Conservation (phyloP, 2,797 vertebrate species). For the Sternarchorhynchus goeldii region DNA sequence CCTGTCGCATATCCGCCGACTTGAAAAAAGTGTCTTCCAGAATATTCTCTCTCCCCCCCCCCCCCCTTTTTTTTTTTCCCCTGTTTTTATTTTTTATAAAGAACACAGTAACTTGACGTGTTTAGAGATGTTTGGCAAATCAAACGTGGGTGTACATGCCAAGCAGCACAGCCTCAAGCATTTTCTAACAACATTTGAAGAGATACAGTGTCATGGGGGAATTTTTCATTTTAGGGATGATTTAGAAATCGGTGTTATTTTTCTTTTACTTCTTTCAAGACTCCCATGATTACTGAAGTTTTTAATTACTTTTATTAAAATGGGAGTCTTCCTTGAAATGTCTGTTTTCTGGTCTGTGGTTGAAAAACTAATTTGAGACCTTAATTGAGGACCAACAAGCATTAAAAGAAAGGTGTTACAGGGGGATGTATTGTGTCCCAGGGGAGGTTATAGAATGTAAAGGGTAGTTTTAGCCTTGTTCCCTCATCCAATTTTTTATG, state of each 20-base stretch:
- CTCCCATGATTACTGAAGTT: too few species aligned
- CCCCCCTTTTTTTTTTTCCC: neutral
- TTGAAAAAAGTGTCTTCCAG: too few species aligned
- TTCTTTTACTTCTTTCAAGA: neutral
- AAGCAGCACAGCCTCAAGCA: neutral
- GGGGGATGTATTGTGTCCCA: neutral
- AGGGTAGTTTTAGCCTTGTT: neutral
- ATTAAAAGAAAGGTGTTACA: neutral
- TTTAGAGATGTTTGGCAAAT: neutral
- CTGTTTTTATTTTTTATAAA: neutral
- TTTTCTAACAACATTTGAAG: neutral
- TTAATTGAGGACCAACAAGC: neutral
- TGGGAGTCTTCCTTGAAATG: neutral
- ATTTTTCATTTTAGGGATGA: constrained; percentile 2
- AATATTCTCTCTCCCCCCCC: too few species aligned
- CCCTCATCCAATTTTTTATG: neutral
- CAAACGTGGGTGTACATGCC: too few species aligned
- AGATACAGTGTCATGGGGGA: neutral
- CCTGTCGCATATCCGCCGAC: too few species aligned
- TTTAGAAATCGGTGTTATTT: neutral
- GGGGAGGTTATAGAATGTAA: neutral
- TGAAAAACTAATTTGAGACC: neutral
- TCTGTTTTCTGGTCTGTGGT: neutral
- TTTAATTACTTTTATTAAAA: neutral
- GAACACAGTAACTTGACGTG: neutral